These are phyloP conservation scores for Urocynchramus pylzowi DNA, from an alignment of 2,113 vertebrate species.

Conservation along the genomic window DNA sequence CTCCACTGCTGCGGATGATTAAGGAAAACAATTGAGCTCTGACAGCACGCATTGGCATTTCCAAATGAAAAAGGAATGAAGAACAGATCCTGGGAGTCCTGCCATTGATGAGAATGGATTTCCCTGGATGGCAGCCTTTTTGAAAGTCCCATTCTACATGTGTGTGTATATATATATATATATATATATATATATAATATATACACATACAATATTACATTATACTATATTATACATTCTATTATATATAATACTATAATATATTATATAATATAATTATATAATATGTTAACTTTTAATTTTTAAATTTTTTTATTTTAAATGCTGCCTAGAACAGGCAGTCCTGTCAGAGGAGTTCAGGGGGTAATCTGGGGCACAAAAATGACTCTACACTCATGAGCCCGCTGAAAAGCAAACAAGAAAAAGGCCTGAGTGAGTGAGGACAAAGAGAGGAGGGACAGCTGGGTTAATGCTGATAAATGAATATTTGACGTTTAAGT, in stretches of 20 bases:
- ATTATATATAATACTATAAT: too few species aligned
- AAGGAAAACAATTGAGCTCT: constrained; percentile 47
- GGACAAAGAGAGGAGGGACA: neutral
- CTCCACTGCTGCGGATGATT: neutral
- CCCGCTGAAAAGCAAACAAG: neutral
- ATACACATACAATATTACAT: too few species aligned
- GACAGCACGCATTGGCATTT: constrained; percentile 19
- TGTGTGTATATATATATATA: too few species aligned
- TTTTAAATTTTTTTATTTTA: too few species aligned
- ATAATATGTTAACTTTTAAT: too few species aligned
- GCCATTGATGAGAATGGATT: constrained; percentile 23
- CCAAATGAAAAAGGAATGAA: constrained; percentile 25
- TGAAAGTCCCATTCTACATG: neutral
- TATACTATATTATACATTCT: too few species aligned
- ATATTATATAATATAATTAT: too few species aligned
- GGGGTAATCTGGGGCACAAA: neutral
- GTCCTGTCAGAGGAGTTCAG: neutral
- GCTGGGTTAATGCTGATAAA: neutral
- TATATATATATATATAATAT: neutral
- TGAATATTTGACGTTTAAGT: neutral
- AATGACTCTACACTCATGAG: neutral
- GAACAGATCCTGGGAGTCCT: constrained; percentile 13
- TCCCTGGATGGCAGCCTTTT: neutral
- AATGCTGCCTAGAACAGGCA: neutral
- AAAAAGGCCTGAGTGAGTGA: neutral